phyloP scores from a whole-genome alignment of 2,113 vertebrate genomes.

The Montifringilla adamsi region DNA sequence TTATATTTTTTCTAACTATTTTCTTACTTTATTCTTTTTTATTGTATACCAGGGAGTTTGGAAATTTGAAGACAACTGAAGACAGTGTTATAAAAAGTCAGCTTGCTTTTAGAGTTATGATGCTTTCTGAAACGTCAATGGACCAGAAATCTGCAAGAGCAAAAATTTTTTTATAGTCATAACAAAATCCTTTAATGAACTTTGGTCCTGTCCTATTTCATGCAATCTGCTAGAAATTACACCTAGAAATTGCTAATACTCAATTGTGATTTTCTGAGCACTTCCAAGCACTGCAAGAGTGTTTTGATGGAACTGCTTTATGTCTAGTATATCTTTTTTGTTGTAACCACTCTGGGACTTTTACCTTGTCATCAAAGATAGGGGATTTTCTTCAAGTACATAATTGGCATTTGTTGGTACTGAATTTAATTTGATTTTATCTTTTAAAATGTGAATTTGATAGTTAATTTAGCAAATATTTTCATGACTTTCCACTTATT shows the following conservation, averaged over 20 bases:
- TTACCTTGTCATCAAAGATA: background rate
- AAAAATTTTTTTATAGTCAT: background rate
- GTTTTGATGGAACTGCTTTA: background rate
- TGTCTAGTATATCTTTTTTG: background rate
- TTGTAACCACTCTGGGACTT: background rate
- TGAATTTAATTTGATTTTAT: background rate
- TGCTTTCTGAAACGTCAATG: background rate
- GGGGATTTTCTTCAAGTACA: rapidly evolving
- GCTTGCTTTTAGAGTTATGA: background rate
- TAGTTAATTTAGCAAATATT: background rate
- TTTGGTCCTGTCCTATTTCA: background rate
- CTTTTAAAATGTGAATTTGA: background rate
- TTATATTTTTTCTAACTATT: background rate
- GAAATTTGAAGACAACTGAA: background rate
- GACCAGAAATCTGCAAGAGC: background rate
- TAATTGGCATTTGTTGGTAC: background rate
- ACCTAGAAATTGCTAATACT: background rate
- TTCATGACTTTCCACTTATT: background rate
- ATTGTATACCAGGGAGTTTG: background rate
- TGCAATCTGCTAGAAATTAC: background rate
- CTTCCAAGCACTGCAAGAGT: background rate
- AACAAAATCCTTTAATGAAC: background rate
- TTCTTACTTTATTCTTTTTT: background rate
- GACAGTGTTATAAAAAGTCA: background rate
- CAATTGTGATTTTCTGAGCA: background rate